Evolutionary conservation across 2,797 vertebrate species (phyloP).

Genomic region (Enteromius paludinosus): DNA sequence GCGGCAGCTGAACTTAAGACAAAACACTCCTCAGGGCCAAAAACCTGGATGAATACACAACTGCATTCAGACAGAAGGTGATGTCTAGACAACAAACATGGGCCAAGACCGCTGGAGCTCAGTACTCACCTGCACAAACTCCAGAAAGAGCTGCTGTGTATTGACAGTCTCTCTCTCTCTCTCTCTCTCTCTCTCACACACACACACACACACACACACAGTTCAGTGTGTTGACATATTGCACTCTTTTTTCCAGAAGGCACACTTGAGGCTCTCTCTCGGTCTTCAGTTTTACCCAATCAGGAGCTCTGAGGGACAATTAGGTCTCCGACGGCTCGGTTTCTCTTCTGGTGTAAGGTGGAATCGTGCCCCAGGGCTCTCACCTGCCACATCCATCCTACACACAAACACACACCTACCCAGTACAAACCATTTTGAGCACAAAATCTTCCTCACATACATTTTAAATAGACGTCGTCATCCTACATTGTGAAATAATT

Average conservation of each 20-base stretch:
- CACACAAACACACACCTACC: conserved; percentile 3
- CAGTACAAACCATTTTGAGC: not conserved
- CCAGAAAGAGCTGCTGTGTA: conserved; percentile 17
- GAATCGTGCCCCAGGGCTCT: conserved; percentile 41
- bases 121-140: conserved; percentile 27
- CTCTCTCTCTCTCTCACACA: not conserved
- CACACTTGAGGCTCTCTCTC: conserved; percentile 44
- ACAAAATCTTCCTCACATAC: not conserved
- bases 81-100: conserved; percentile 37
- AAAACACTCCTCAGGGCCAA: conserved; percentile 39
- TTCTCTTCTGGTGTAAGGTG: conserved; percentile 55
- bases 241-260: conserved; percentile 39
- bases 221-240: conserved; percentile 51
- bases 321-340: conserved; percentile 56
- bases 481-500: not conserved
- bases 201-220: conserved; percentile 6
- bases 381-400: conserved; percentile 50
- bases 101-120: conserved; percentile 28
- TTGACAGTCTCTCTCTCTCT: conserved; percentile 18
- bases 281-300: conserved; percentile 40
- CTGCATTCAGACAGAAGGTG: conserved; percentile 28
- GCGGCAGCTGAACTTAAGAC: conserved; percentile 35
- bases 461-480: not conserved
- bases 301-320: conserved; percentile 58
- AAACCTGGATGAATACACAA: conserved; percentile 27